phyloP scores from a whole-genome alignment of 1,140 invertebrate species.

The Tribolium madens region DNA sequence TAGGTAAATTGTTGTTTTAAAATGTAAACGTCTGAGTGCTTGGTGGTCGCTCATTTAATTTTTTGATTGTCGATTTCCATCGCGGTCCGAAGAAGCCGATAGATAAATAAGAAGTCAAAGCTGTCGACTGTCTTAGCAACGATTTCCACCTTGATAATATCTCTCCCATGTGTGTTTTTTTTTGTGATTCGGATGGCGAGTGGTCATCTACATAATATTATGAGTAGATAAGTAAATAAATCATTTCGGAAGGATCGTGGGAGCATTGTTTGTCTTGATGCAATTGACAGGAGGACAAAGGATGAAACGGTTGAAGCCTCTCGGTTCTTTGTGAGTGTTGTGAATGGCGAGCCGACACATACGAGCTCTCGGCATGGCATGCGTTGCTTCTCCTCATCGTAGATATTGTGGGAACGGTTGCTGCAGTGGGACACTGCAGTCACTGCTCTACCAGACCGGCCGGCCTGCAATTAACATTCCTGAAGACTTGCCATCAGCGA shows the following conservation, averaged over 20 bases:
- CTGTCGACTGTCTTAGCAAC: background rate
- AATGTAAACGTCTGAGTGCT: background rate
- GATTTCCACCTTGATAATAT: slow-evolving; percentile 19
- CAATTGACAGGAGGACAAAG: slow-evolving; percentile 41
- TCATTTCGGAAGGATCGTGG: slow-evolving; percentile 23
- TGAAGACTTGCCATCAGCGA: slow-evolving; percentile 59
- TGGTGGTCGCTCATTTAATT: background rate
- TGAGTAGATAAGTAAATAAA: slow-evolving; percentile 39
- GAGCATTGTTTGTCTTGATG: slow-evolving; percentile 40
- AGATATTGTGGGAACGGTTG: slow-evolving; percentile 43
- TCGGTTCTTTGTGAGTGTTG: slow-evolving; percentile 12
- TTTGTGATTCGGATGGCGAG: slow-evolving; percentile 14
- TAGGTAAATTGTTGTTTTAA: background rate
- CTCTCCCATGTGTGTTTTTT: background rate
- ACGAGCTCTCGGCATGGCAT: no score
- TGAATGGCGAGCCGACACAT: slow-evolving; percentile 44
- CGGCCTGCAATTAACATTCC: slow-evolving; percentile 61
- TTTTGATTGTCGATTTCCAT: background rate
- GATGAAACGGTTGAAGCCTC: slow-evolving; percentile 34
- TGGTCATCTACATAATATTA: slow-evolving; percentile 39
- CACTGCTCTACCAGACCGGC: slow-evolving; percentile 54
- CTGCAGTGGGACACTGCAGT: slow-evolving; percentile 51
- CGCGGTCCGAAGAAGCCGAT: background rate
- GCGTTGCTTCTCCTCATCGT: slow-evolving; percentile 9
- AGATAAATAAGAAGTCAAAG: slow-evolving; percentile 30